Evolutionary conservation across 2,888 invertebrate species (phyloP).

Genomic region (Metopia argyrocephala): DNA sequence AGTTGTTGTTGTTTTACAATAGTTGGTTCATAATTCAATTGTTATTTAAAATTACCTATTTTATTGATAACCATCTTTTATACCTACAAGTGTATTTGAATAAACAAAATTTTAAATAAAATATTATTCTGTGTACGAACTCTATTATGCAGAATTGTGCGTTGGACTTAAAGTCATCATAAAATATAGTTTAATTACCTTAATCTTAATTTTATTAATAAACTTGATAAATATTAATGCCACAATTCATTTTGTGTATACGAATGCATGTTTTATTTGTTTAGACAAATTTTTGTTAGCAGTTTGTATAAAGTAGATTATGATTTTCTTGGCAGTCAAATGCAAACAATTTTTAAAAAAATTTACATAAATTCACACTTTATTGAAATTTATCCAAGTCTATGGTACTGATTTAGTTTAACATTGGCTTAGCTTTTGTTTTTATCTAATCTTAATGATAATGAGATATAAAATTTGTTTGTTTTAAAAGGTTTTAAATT

Average conservation of each 20-base stretch:
- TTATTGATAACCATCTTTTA: too few relatives aligned
- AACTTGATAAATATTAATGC: neutral
- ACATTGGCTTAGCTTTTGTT: neutral
- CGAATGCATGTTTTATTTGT: neutral
- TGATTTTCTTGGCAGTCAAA: neutral
- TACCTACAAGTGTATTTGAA: too few relatives aligned
- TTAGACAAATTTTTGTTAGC: neutral
- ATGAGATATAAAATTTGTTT: neutral
- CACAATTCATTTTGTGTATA: neutral
- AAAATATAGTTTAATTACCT: constrained; percentile 67
- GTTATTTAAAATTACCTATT: too few relatives aligned
- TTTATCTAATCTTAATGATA: neutral
- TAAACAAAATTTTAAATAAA: too few relatives aligned
- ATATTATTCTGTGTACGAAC: neutral
- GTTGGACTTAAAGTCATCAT: constrained; percentile 56
- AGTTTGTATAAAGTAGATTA: neutral
- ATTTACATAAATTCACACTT: constrained; percentile 74
- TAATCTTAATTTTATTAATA: constrained; percentile 28
- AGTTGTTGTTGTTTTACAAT: too few relatives aligned
- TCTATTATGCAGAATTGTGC: constrained; percentile 8
- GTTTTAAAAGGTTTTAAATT: neutral
- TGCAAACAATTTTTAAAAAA: neutral
- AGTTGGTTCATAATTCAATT: too few relatives aligned
- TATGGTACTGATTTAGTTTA: neutral
- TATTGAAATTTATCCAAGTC: constrained; percentile 13